These are phyloP conservation scores for Hyles vespertilio DNA, from an alignment of 1,140 invertebrate species.

Conservation along the genomic window DNA sequence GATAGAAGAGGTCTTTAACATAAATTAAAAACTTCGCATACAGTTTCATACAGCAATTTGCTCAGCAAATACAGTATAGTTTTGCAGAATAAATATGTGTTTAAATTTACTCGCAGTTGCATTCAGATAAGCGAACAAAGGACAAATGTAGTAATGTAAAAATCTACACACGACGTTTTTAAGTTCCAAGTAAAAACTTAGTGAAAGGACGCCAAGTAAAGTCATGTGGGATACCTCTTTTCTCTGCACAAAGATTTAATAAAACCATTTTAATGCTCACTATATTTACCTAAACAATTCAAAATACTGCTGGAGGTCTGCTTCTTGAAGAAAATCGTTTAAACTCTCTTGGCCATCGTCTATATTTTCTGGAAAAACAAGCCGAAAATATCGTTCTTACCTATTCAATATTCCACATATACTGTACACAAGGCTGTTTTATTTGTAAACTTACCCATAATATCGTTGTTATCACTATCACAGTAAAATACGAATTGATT, in stretches of 20 bases:
- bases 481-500: constrained; percentile 2
- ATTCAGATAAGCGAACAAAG: neutral
- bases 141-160: neutral
- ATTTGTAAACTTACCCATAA: constrained; percentile 17
- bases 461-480: neutral
- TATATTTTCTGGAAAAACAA: constrained; percentile 44
- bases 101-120: too few relatives aligned
- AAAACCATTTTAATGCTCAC: neutral
- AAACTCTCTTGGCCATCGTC: constrained; percentile 46
- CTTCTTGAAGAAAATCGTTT: constrained; percentile 60
- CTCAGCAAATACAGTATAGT: too few relatives aligned
- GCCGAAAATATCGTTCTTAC: neutral
- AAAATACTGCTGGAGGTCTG: constrained; percentile 60
- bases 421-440: too few relatives aligned
- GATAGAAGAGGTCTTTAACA: too few relatives aligned
- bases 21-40: too few relatives aligned
- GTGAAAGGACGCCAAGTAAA: constrained; percentile 3
- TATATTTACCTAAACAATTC: constrained; percentile 57
- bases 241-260: neutral
- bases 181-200: neutral
- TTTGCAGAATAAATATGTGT: too few relatives aligned
- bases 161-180: neutral
- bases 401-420: too few relatives aligned
- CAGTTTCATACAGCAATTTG: too few relatives aligned
- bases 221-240: neutral